Conservation (phyloP, 2,113 vertebrate genomes). For the Hystrix brachyura region DNA sequence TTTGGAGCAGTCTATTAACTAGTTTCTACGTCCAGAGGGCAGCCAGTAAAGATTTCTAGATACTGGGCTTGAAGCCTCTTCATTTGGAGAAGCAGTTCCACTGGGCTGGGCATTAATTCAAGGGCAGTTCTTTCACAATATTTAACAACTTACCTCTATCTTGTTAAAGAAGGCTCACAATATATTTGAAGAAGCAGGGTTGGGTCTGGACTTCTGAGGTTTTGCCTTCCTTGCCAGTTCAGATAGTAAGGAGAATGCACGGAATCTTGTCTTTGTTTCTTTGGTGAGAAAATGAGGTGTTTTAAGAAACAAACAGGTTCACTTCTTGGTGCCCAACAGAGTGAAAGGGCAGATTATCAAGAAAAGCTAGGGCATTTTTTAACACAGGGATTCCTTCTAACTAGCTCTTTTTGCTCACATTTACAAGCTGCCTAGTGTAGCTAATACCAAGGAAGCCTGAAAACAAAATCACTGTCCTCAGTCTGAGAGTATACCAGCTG, state of each 20-base stretch:
- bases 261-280: background rate
- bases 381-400: background rate
- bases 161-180: background rate
- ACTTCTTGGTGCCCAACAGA: background rate
- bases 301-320: background rate
- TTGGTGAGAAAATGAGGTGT: background rate
- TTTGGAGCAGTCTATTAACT: background rate
- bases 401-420: background rate
- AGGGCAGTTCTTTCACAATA: background rate
- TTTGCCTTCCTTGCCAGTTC: constrained; percentile 1
- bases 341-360: background rate
- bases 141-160: background rate
- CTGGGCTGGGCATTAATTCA: background rate
- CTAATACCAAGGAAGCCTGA: background rate
- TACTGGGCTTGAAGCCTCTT: background rate
- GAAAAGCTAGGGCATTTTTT: background rate
- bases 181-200: background rate
- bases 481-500: background rate
- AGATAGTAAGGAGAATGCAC: background rate
- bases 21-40: background rate
- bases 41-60: background rate
- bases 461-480: constrained; percentile 37
- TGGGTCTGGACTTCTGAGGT: background rate
- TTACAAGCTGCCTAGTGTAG: background rate
- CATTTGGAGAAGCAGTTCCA: background rate